phyloP scores from a whole-genome alignment of 2,797 vertebrate genomes.

The Astyanax mexicanus region DNA sequence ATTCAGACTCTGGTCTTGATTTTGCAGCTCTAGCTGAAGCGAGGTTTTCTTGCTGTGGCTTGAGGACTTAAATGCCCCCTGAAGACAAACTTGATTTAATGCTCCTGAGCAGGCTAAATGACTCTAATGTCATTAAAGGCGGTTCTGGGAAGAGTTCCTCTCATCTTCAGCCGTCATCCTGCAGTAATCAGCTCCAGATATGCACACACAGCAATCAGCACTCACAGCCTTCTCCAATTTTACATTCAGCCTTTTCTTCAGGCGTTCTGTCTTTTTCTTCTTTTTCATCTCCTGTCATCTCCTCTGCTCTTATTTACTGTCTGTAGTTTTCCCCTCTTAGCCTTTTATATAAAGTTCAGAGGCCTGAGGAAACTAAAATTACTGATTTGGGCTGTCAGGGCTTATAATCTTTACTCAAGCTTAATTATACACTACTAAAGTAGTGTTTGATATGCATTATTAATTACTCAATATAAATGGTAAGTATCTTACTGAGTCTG shows the following conservation, averaged over 20 bases:
- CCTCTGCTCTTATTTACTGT: neutral
- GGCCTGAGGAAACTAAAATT: neutral
- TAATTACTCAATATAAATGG: no score
- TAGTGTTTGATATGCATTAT: no score
- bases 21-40: neutral
- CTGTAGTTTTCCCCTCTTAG: neutral
- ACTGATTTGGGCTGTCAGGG: no score
- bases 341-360: neutral
- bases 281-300: neutral
- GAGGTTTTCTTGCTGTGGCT: constrained; percentile 15
- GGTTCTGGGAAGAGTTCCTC: constrained; percentile 62
- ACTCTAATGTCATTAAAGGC: constrained; percentile 61
- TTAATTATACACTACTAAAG: no score
- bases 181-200: constrained; percentile 65
- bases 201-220: constrained; percentile 13
- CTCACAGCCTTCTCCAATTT: neutral
- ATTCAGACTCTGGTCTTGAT: constrained; percentile 20
- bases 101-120: constrained; percentile 54
- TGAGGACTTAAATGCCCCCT: constrained; percentile 31
- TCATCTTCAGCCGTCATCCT: constrained; percentile 47
- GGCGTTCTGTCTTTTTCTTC: neutral
- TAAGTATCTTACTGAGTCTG: no score
- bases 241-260: neutral
- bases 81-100: constrained; percentile 63
- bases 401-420: no score